Percentiles rank a stretch among this genome's conserved stretches.
Evolutionary conservation across 2,113 vertebrate genomes (phyloP).

Genomic region (Tamias sibiricus): DNA sequence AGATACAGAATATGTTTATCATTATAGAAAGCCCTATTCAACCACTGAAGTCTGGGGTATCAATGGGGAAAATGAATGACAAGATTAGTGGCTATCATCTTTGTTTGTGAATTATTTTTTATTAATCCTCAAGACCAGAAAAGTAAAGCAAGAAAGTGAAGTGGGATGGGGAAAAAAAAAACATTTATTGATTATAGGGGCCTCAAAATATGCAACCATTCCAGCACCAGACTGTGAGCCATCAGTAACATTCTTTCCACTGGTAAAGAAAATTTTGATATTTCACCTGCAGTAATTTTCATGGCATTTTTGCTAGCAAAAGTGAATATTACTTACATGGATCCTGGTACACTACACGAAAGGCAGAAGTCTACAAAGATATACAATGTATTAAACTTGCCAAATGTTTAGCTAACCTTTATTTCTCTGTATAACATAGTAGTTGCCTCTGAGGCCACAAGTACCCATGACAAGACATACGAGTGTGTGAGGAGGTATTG

Average conservation of each 20-base stretch:
- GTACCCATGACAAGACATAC: not conserved
- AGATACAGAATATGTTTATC: not conserved
- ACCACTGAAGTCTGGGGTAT: not conserved
- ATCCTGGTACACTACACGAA: not conserved
- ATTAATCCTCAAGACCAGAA: not conserved
- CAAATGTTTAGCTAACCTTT: not conserved
- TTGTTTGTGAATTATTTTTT: not conserved
- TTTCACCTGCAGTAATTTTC: constrained; percentile 6
- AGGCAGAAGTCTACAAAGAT: not conserved
- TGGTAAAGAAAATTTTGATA: constrained; percentile 3
- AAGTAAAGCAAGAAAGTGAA: not conserved
- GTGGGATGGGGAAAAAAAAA: not conserved
- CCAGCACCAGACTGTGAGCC: not conserved
- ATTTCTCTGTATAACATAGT: not conserved
- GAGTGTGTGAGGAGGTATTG: not conserved
- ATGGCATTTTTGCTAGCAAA: constrained; percentile 38
- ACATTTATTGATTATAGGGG: not conserved
- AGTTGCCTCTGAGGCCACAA: not conserved
- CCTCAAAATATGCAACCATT: not conserved
- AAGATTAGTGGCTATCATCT: not conserved
- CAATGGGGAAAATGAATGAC: not conserved
- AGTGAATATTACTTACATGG: constrained; percentile 4
- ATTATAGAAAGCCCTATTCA: not conserved
- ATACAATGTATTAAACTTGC: not conserved
- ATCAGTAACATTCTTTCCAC: constrained; percentile 35